Percentiles rank a stretch among this genome's conserved stretches.
Evolutionary conservation across 2,113 vertebrate species (phyloP).

Genomic region (Calidris pugnax): DNA sequence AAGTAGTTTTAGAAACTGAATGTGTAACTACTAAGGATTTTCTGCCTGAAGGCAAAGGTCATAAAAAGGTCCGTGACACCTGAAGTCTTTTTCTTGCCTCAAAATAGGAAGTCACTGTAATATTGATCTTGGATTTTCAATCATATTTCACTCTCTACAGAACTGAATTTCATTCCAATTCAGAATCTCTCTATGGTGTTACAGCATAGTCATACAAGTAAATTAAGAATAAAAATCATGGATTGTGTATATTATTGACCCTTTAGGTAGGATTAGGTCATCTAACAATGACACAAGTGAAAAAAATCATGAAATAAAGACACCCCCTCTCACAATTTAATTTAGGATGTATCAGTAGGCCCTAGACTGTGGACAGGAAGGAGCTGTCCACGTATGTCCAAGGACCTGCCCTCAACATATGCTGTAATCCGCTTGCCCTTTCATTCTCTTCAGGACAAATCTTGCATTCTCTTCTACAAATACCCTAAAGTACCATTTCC

Average conservation of each 20-base stretch:
- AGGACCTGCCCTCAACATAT: neutral
- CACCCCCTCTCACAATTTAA: neutral
- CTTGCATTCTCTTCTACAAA: neutral
- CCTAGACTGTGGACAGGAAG: neutral
- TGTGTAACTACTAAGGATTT: neutral
- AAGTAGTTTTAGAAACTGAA: neutral
- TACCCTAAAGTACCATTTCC: neutral
- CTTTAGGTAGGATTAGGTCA: neutral
- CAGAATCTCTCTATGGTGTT: neutral
- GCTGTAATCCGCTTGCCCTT: neutral
- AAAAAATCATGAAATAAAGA: neutral
- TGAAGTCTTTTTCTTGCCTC: neutral
- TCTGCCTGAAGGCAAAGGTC: neutral
- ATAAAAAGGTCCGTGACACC: neutral
- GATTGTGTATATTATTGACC: neutral
- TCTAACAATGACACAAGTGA: neutral
- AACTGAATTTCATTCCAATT: neutral
- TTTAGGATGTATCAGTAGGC: neutral
- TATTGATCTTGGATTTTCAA: neutral
- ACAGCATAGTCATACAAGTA: neutral
- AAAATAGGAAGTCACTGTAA: neutral
- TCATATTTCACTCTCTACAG: neutral
- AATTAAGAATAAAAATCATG: neutral
- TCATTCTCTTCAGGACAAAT: neutral
- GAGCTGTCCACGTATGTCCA: neutral